phyloP scores from a whole-genome alignment of 2,888 invertebrate genomes.

The Lottia gigantea region DNA sequence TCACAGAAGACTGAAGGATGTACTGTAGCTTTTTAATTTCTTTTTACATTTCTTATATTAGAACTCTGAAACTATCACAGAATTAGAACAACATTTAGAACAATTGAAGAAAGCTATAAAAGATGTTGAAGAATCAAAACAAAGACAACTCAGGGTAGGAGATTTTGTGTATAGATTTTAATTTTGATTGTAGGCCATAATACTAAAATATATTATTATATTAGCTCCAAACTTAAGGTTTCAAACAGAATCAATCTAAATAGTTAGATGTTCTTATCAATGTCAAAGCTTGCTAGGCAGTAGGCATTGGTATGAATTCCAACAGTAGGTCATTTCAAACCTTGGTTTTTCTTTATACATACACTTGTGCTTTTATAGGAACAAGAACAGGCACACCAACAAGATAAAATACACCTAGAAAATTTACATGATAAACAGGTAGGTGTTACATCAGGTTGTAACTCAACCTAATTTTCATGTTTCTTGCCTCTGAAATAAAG shows the following conservation, averaged over 20 bases:
- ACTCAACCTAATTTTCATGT: not conserved
- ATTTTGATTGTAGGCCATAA: no score
- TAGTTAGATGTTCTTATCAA: slow-evolving; percentile 8
- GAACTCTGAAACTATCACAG: slow-evolving; percentile 60
- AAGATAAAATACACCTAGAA: slow-evolving; percentile 61
- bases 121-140: slow-evolving; percentile 58
- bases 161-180: not conserved
- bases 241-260: not conserved
- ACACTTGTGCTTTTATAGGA: slow-evolving; percentile 44
- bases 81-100: slow-evolving; percentile 58
- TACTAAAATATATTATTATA: not conserved
- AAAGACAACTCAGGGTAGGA: slow-evolving; percentile 56
- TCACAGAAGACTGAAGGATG: no score
- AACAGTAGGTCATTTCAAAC: no score
- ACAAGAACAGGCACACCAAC: slow-evolving; percentile 60
- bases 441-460: slow-evolving; percentile 1
- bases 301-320: no score
- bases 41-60: slow-evolving; percentile 22
- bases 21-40: no score
- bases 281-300: no score
- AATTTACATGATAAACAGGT: slow-evolving; percentile 66
- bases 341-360: no score
- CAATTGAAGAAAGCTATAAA: slow-evolving; percentile 58
- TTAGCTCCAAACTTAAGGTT: not conserved
- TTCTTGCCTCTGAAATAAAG: no score